phyloP scores from a whole-genome alignment of 2,797 vertebrate genomes.

The Antrozous pallidus region DNA sequence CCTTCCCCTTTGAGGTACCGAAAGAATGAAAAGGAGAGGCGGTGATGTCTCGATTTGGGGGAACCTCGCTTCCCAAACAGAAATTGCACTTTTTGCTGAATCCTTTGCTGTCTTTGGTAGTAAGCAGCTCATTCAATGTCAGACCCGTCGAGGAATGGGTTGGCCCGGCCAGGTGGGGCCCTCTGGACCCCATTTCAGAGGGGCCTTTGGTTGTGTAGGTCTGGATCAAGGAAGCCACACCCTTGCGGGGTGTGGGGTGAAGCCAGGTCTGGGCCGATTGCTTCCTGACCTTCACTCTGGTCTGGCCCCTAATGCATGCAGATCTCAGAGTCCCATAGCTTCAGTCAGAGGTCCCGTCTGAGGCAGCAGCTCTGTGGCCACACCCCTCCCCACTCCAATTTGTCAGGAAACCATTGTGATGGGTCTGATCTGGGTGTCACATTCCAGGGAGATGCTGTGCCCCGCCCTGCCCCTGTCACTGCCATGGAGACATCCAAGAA shows the following conservation, averaged over 20 bases:
- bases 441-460: neutral
- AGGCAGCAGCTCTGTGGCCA: neutral
- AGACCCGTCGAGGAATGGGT: neutral
- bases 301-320: neutral
- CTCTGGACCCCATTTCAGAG: neutral
- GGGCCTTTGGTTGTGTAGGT: neutral
- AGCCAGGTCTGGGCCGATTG: neutral
- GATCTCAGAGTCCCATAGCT: accelerated
- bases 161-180: neutral
- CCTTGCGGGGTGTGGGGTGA: neutral
- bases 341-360: neutral
- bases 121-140: neutral
- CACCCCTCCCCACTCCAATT: neutral
- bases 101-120: neutral
- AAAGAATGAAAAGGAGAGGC: constrained; percentile 5
- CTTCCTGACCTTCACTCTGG: neutral
- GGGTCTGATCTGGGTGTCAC: neutral
- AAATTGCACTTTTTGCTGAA: constrained; percentile 69
- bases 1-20: constrained; percentile 61
- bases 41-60: neutral
- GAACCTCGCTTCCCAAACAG: constrained; percentile 47
- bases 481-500: neutral
- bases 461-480: neutral
- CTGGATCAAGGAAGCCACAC: neutral
- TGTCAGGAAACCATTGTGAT: neutral